A percentile compares a stretch with the other conserved stretches of the same genome.
These are phyloP conservation scores for Corythaixoides concolor DNA, from an alignment of 2,113 vertebrate genomes.

Conservation along the genomic window DNA sequence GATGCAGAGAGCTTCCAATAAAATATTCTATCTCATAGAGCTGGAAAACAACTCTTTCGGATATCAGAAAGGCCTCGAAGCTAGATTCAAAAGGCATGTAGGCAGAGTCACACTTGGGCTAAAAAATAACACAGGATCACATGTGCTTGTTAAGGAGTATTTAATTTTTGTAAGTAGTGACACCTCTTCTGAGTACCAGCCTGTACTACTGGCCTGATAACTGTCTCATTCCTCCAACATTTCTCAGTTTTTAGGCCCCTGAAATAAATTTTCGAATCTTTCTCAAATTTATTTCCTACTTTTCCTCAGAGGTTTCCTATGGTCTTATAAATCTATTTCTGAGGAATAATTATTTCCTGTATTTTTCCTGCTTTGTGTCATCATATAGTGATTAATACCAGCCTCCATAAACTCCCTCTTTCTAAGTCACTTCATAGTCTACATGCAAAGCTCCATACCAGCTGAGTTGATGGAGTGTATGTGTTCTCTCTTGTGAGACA, in stretches of 20 bases:
- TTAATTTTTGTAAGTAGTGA: background rate
- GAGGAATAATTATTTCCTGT: background rate
- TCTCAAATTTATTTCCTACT: background rate
- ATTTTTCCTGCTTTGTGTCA: background rate
- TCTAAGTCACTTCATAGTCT: background rate
- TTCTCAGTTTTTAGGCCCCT: background rate
- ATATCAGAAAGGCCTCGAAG: background rate
- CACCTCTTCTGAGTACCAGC: background rate
- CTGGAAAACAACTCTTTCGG: background rate
- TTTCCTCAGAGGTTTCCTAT: background rate
- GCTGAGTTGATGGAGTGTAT: background rate
- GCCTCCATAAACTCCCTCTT: background rate
- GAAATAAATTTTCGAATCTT: background rate
- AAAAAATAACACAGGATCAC: background rate
- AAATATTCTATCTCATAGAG: background rate
- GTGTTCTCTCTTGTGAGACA: background rate
- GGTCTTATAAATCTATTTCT: background rate
- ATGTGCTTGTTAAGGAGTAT: background rate
- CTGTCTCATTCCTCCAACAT: background rate
- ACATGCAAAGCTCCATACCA: background rate
- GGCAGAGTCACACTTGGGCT: background rate
- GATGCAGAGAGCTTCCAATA: background rate
- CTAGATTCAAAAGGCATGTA: background rate
- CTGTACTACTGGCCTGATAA: background rate
- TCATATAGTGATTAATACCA: background rate